Evolutionary conservation across 2,797 vertebrate species (phyloP), one percentile per base, ranked within the genome.

Genomic region (Chromis chromis): DNA sequence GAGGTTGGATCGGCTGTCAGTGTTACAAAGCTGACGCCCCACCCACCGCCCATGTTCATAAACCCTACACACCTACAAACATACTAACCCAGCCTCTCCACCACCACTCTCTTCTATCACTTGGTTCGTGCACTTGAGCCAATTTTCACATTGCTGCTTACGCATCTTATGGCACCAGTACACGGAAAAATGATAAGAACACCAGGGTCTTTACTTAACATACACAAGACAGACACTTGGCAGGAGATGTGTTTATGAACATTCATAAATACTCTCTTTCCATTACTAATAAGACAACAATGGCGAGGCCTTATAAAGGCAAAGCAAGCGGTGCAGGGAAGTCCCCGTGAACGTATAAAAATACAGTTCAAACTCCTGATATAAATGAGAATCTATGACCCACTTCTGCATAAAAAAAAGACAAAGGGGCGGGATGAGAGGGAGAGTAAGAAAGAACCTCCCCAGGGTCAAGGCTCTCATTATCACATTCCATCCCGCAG

Each of bases 211-310:
- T 88, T 86, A 82, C 59, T 70, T 82, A 82, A 75, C 71, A 82
- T 84, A 81, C 70, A 88, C 78, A 80, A 79, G 60, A 57, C 80
- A 82, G 85, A 81, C 61, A 74, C 84, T 86, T 85, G 73, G 83
- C 86, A 80, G 79, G 57, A 69, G 63, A 77, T 46, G 36, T 86
- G 80, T 89, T 86, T 82, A 85, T 85, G 64, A 78, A 74, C 54
- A 53, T 70, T 75, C 66, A 85, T 82, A 86, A 86, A 82, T 68
- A 88, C 49, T 76, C 59, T 24, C 69, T 84, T 64, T 88, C 78
- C 78, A 87, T 89, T 79, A 80, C 83, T 81, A 90, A 89, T 85
- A 71, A 85, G 75, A 88, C 64, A 82, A 87, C 75, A 83, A 83
- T 65, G 65, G 49, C 3, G 57, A 76, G 54, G 59, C 78, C 78